Conservation (phyloP, 2,113 vertebrate genomes). For the Rana temporaria region DNA sequence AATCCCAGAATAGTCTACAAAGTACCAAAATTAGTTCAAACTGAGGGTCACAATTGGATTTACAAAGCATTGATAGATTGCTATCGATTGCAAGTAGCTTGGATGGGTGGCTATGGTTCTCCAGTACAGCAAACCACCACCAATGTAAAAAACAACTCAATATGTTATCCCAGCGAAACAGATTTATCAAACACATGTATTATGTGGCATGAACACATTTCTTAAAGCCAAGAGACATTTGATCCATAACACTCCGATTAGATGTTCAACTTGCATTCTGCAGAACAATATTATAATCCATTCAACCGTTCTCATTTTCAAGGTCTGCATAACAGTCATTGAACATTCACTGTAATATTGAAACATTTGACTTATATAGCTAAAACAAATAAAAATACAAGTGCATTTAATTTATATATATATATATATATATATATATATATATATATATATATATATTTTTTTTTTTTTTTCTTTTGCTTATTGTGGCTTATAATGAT, state of each 20-base stretch:
- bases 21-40: too few relatives aligned
- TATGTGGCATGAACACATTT: neutral
- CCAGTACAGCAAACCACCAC: neutral
- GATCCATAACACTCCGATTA: constrained; percentile 6
- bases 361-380: neutral
- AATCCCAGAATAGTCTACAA: too few relatives aligned
- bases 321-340: constrained; percentile 9
- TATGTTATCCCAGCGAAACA: neutral
- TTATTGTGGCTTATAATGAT: too few relatives aligned
- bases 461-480: too few relatives aligned
- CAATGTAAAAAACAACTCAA: neutral
- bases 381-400: neutral
- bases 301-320: neutral
- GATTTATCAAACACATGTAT: constrained; percentile 6
- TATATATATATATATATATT: too few relatives aligned
- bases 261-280: neutral
- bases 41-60: neutral
- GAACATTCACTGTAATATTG: neutral
- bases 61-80: neutral
- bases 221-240: neutral
- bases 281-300: neutral
- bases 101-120: neutral
- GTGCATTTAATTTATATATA: too few relatives aligned
- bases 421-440: too few relatives aligned
- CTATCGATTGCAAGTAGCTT: neutral